phyloP scores from a whole-genome alignment of 2,797 vertebrate species.

The Molossus alvarezi region DNA sequence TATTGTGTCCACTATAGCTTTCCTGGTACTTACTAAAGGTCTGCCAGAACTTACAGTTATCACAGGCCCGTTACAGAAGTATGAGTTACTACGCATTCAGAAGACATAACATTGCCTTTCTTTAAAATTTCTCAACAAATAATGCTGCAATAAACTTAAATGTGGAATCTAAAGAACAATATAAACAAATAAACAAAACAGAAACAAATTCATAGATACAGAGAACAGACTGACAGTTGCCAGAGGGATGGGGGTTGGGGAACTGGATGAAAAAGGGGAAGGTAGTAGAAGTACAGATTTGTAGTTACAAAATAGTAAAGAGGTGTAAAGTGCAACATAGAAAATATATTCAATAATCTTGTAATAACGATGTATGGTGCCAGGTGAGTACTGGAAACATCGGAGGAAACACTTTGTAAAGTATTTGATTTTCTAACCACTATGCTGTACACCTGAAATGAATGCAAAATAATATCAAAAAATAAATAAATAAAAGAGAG shows the following conservation, averaged over 20 bases:
- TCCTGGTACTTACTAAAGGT: neutral
- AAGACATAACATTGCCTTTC: neutral
- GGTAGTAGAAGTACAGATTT: neutral
- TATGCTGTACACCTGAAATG: neutral
- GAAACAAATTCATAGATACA: neutral
- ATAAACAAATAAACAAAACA: neutral
- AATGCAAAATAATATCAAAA: neutral
- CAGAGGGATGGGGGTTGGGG: neutral
- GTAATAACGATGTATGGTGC: neutral
- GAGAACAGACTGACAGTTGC: neutral
- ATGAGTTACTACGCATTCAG: neutral
- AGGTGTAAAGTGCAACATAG: neutral
- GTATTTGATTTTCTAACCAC: neutral
- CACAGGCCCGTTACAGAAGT: neutral
- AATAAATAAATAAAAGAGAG: neutral
- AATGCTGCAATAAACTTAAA: neutral
- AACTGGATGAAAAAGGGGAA: neutral
- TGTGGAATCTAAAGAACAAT: neutral
- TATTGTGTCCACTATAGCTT: neutral
- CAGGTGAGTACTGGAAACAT: neutral
- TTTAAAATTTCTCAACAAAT: conserved; percentile 36
- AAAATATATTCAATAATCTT: neutral
- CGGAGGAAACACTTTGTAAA: neutral
- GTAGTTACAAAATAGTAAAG: neutral
- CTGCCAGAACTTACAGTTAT: neutral